Base-by-base conservation (phyloP, 2,888 invertebrate species). In the Chrysolina haemoptera region DNA sequence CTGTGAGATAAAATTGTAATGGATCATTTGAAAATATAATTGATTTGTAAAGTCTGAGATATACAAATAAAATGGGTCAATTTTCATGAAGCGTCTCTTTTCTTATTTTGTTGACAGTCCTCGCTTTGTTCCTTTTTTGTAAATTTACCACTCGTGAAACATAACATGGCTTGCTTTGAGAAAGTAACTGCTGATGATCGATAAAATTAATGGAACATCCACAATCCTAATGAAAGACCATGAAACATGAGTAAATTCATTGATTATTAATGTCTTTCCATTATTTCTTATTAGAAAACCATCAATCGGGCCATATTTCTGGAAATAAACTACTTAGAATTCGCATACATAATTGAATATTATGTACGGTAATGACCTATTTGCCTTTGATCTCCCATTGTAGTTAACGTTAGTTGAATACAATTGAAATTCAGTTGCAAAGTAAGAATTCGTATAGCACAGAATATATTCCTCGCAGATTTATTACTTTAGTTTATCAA, bases 351-450 rank as follows among this genome's bases (percentile, higher is more conserved):
- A 68, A 3, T 0, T 8, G 8, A 73, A 68, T 68, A 73, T 63
- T 63, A 64, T 18, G 59, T 63, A 59, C 68, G 64, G 64, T 73
- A 73, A 73, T 72, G 72, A 68, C 64, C 68, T 46, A 59, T 68
- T 65, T 43, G 64, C 20, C 65, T 68, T 68, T 43, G 59, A 68
- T 73, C 68, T 64, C 50, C 63, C 64, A 73, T 72, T 72, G 53
- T 20, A 53, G 53, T 4, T 20, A 53, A 53, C 18, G 53, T 53
- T 20, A 53, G 53, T 20, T 22, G 53, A 53, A 75, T 75, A 70
- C 72, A 75, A 75, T 73, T 70, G 75, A 6, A 1, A 1, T 43
- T 43, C 8, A 14, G 8, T 10, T 10, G 8, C 10, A 43, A 43
- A 12, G 43, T 43, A 43, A 43, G 12, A 43, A 43, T 43, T 43